Evolutionary conservation across 2,113 vertebrate species (phyloP).

Genomic region (Strix aluco): DNA sequence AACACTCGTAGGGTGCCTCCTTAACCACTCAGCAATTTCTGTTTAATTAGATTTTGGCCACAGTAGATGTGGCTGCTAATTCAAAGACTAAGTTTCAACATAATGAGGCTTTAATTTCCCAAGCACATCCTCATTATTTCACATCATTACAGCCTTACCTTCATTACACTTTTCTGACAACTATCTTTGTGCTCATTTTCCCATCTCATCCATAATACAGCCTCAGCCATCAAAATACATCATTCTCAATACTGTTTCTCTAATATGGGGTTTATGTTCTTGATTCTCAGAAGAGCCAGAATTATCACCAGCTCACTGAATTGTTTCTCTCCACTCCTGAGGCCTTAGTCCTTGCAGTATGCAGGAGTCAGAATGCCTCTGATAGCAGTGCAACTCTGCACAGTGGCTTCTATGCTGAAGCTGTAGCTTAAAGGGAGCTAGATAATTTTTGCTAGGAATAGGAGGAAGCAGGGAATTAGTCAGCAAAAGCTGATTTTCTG

Average conservation of each 20-base stretch:
- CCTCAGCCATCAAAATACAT: background rate
- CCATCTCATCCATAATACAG: background rate
- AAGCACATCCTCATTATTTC: background rate
- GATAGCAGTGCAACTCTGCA: background rate
- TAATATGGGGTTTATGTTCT: background rate
- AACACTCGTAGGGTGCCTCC: background rate
- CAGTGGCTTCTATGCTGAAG: background rate
- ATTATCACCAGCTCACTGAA: background rate
- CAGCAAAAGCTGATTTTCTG: background rate
- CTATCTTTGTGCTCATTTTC: background rate
- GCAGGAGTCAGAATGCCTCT: background rate
- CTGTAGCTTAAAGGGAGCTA: background rate
- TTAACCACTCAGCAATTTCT: background rate
- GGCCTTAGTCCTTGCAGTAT: background rate
- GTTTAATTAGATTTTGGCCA: background rate
- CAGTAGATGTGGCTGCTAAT: background rate
- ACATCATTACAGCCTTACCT: background rate
- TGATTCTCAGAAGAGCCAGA: background rate
- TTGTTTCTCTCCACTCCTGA: background rate
- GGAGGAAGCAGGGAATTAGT: background rate
- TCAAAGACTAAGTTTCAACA: background rate
- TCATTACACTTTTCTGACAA: background rate
- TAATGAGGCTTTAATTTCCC: conserved; percentile 12
- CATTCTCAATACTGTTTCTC: background rate
- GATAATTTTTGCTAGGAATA: background rate